These are phyloP conservation scores for Pleuronectes platessa DNA, from an alignment of 2,113 vertebrate species.

Conservation along the genomic window DNA sequence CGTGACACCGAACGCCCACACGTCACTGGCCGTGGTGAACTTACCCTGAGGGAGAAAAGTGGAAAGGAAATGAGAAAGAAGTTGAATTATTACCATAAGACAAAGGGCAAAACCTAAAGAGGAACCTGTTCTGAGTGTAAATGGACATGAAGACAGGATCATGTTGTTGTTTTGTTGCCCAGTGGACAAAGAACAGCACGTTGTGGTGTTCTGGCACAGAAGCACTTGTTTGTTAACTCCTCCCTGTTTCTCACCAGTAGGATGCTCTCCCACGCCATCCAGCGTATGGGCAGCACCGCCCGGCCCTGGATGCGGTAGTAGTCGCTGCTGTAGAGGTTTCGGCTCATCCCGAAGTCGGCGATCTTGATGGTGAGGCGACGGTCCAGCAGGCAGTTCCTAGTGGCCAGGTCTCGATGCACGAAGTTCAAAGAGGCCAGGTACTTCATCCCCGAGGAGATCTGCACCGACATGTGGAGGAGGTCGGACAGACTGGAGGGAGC, in stretches of 20 bases:
- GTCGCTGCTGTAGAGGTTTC: slow-evolving; percentile 89
- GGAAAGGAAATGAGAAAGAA: too few relatives aligned
- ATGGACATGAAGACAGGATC: too few relatives aligned
- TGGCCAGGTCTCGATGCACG: slow-evolving; percentile 88
- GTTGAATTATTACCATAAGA: too few relatives aligned
- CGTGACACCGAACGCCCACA: slow-evolving; percentile 89
- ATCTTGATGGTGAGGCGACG: slow-evolving; percentile 90
- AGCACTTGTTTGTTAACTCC: slow-evolving; percentile 4
- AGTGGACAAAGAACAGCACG: too few relatives aligned
- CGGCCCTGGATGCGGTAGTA: slow-evolving; percentile 90
- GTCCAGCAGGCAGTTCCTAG: slow-evolving; percentile 89
- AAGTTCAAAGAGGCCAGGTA: slow-evolving; percentile 89
- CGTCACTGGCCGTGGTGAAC: slow-evolving; percentile 88
- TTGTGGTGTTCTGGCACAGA: too few relatives aligned
- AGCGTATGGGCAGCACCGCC: slow-evolving; percentile 88
- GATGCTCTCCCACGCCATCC: slow-evolving; percentile 93
- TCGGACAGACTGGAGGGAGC: slow-evolving; percentile 76
- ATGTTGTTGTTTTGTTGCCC: too few relatives aligned
- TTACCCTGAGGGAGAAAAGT: slow-evolving; percentile 79
- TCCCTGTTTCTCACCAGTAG: slow-evolving; percentile 77
- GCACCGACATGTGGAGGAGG: slow-evolving; percentile 88
- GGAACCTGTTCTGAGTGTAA: too few relatives aligned
- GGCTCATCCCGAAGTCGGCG: slow-evolving; percentile 89
- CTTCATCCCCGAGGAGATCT: slow-evolving; percentile 88
- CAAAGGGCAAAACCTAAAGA: too few relatives aligned